Percentiles rank a stretch among this genome's conserved stretches.
Evolutionary conservation across 2,113 vertebrate genomes (phyloP).

Genomic region (Petromus typicus): DNA sequence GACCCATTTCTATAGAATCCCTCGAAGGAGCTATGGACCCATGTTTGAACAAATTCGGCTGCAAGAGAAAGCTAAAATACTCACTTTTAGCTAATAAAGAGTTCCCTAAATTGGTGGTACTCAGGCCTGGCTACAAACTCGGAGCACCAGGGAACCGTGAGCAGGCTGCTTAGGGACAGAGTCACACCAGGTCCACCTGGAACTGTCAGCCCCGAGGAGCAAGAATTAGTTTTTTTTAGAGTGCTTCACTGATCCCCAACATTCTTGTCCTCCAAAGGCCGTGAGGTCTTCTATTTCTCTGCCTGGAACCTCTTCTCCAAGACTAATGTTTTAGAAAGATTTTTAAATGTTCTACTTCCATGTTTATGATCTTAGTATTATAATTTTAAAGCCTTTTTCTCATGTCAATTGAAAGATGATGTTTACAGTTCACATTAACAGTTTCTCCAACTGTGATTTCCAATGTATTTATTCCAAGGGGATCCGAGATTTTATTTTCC

Average conservation of each 20-base stretch:
- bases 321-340: not conserved
- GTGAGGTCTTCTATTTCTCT: not conserved
- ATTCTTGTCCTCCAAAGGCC: not conserved
- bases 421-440: not conserved
- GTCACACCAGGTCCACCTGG: not conserved
- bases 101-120: not conserved
- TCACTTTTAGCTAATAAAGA: not conserved
- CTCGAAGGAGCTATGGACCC: not conserved
- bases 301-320: not conserved
- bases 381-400: not conserved
- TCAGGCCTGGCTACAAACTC: not conserved
- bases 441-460: not conserved
- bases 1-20: not conserved
- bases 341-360: not conserved
- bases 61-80: not conserved
- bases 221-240: not conserved
- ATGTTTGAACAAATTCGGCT: not conserved
- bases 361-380: not conserved
- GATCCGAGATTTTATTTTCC: not conserved
- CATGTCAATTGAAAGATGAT: not conserved
- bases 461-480: not conserved
- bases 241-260: not conserved
- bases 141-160: too few species aligned
- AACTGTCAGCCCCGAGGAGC: not conserved
- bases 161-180: not conserved